These are phyloP conservation scores for Mycogona germanica DNA, from an alignment of 2,888 invertebrate genomes.

Conservation along the genomic window DNA sequence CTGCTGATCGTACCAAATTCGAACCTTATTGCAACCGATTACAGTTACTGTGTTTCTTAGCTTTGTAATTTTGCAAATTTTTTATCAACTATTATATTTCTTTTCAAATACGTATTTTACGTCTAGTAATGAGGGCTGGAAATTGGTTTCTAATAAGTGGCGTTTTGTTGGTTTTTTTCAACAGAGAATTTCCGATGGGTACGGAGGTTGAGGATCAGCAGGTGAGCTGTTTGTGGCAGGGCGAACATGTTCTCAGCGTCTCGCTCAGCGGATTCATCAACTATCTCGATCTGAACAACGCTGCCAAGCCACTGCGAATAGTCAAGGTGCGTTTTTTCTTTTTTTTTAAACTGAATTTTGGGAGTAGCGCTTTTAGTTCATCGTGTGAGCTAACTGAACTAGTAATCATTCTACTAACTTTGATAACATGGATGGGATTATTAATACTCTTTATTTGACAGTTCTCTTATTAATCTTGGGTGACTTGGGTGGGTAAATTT, in stretches of 20 bases:
- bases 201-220: constrained; percentile 76
- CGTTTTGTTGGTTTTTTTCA: constrained; percentile 14
- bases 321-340: constrained; percentile 47
- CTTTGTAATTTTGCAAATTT: background rate
- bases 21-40: no score
- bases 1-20: no score
- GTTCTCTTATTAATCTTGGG: no score
- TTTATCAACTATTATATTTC: background rate
- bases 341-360: background rate
- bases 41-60: no score
- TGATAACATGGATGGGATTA: no score
- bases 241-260: constrained; percentile 71
- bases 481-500: no score
- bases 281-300: constrained; percentile 78
- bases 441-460: no score
- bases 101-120: background rate
- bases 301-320: constrained; percentile 60
- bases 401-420: no score
- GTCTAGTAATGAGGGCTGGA: no score
- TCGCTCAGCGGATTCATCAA: constrained; percentile 93
- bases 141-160: background rate
- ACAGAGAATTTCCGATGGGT: constrained; percentile 77
- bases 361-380: no score
- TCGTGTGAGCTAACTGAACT: no score
- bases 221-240: constrained; percentile 95